A percentile compares a stretch with the other conserved stretches of the same genome.
These are phyloP conservation scores for Colaptes auratus DNA, from an alignment of 2,113 vertebrate species.

Conservation along the genomic window DNA sequence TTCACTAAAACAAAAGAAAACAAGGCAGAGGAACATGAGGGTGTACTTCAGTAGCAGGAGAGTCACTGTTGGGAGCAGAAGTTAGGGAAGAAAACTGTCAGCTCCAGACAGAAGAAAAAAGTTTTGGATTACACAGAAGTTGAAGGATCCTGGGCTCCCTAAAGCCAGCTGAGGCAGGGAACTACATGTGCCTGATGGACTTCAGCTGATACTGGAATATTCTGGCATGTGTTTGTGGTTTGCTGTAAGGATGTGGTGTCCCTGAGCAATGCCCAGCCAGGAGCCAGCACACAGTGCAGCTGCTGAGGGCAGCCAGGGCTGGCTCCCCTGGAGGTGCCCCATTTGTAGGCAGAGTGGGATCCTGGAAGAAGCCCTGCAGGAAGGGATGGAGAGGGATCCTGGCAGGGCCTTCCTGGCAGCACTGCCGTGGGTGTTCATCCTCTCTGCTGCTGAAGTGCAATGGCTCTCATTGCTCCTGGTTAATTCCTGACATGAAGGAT, in stretches of 20 bases:
- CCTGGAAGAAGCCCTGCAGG: not conserved
- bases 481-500: not conserved
- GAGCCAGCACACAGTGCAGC: rapidly evolving
- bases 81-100: not conserved
- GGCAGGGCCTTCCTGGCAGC: not conserved
- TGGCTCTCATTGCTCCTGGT: not conserved
- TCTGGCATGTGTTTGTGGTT: not conserved
- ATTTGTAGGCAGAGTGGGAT: rapidly evolving
- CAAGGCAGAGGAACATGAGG: not conserved
- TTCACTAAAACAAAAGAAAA: not conserved
- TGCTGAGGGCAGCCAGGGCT: not conserved
- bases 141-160: not conserved
- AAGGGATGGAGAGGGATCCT: not conserved
- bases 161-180: not conserved
- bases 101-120: not conserved
- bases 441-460: not conserved
- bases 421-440: rapidly evolving
- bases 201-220: not conserved
- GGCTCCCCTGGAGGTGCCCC: not conserved
- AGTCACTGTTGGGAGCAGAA: not conserved
- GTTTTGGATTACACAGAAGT: not conserved
- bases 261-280: rapidly evolving
- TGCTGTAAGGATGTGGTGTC: not conserved
- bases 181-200: not conserved
- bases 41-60: not conserved